Conservation (phyloP, 2,797 vertebrate species). For the Chaetodon trifasciatus region DNA sequence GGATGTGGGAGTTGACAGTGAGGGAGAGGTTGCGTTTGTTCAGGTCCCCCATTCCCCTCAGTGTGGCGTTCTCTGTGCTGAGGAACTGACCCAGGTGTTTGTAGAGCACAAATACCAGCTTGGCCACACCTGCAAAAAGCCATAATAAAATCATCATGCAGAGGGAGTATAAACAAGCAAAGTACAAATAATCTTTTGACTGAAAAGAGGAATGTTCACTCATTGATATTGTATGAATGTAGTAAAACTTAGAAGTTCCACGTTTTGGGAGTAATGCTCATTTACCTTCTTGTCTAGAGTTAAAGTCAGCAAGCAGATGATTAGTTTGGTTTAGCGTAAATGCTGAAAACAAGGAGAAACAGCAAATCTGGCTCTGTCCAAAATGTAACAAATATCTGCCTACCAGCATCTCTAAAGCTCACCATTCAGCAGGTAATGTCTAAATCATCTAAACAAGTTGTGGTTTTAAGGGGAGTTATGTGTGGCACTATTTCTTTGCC, state of each 20-base stretch:
- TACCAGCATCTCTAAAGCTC: too few species aligned
- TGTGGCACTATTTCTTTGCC: neutral
- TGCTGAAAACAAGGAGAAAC: neutral
- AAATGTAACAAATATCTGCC: neutral
- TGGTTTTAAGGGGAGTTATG: neutral
- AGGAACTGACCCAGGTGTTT: constrained; percentile 97
- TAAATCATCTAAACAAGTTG: neutral
- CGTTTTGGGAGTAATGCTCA: neutral
- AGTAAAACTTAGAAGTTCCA: neutral
- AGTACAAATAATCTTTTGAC: neutral
- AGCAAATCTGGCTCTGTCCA: neutral
- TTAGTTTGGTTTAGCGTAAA: neutral
- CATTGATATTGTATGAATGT: neutral
- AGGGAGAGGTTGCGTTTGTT: constrained; percentile 85
- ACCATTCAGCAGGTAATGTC: too few species aligned
- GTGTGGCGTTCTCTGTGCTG: constrained; percentile 96
- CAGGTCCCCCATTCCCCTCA: constrained; percentile 85
- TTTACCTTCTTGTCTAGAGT: neutral
- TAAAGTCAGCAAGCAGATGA: neutral
- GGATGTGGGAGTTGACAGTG: constrained; percentile 97
- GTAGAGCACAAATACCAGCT: constrained; percentile 99
- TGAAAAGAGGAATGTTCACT: neutral
- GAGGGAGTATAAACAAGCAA: neutral
- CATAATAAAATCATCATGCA: constrained; percentile 18
- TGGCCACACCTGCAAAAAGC: constrained; percentile 89